phyloP scores from a whole-genome alignment of 2,888 invertebrate genomes.

The Plagodis pulveraria region DNA sequence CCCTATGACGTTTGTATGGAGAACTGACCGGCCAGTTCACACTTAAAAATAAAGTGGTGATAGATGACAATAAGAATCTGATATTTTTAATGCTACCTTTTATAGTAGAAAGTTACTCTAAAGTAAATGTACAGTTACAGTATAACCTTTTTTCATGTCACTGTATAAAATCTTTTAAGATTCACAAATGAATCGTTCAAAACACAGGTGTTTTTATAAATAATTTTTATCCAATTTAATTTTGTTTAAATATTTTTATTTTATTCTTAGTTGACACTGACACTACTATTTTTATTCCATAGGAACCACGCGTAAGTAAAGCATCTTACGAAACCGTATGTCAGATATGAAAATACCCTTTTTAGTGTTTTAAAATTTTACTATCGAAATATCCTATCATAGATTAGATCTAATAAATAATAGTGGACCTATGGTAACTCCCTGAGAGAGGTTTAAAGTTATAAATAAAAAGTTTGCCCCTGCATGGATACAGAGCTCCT shows the following conservation, averaged over 20 bases:
- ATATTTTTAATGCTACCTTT: neutral
- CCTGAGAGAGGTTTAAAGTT: constrained; percentile 35
- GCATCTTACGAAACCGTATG: constrained; percentile 64
- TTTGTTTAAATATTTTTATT: constrained; percentile 37
- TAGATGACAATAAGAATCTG: neutral
- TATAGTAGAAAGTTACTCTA: no score
- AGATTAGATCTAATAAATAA: constrained; percentile 47
- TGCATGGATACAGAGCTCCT: constrained; percentile 56
- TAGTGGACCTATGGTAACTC: constrained; percentile 42
- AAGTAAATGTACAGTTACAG: no score
- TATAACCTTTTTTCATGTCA: no score
- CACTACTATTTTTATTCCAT: constrained; percentile 76
- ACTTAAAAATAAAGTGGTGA: neutral
- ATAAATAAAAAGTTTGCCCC: constrained; percentile 55
- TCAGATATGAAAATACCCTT: constrained; percentile 61
- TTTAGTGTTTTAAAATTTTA: constrained; percentile 57
- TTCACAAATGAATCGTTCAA: no score
- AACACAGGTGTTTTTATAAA: neutral
- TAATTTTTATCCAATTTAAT: constrained; percentile 6
- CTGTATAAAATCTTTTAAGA: no score
- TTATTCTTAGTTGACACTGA: constrained; percentile 61
- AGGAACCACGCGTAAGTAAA: constrained; percentile 85
- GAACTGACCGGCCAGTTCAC: no score
- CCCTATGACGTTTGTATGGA: no score
- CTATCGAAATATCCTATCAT: constrained; percentile 45